Base-by-base conservation (phyloP, 2,888 invertebrate genomes). In the Tetragonisca angustula region DNA sequence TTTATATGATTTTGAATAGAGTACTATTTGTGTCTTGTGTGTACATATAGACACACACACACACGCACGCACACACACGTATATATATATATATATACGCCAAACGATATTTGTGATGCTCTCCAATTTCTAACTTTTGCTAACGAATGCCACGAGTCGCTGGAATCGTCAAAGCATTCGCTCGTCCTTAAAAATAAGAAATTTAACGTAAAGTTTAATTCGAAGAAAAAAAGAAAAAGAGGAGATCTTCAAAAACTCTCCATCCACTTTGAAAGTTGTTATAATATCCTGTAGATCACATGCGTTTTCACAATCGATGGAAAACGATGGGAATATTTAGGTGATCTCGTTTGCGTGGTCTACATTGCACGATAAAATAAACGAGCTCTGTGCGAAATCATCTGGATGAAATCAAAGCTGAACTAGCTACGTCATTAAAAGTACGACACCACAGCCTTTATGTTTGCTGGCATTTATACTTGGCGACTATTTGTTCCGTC, bases 401-500 rank as follows among this genome's bases (percentile, higher is more conserved):
- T 67, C 67, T 67, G 49, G 24, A 49, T 49, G 67, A 49, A 24
- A 49, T 67, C 32, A 36, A 64, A 13, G 49, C 9, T 67, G 17
- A 67, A 67, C 24, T 67, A 67, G 49, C 24, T 49, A 49, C 24
- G 24, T 24, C 24, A 67, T 27, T 68, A 27, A 5, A 50, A 68
- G 24, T 13, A 6, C 67, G 49, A 24, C n/a, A 24, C n/a, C 49
- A 9, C 15, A 49, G 21, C 17, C 17, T 49, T 21, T 6, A 49
- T n/a, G 0, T 67, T 59, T 71, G 11, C 15, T 71, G 71, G 71
- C 71, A 15, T 27, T 43, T 24, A 21, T 21, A 19, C 19, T 71
- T 71, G 71, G 71, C 71, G 13, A 13, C 56, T 15, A 43, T 43
- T 70, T 17, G 17, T n/a, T 71, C 59, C 43, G 59, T 56, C 59